Base-by-base conservation (phyloP, 2,113 vertebrate genomes). In the Tychaedon coryphoeus region DNA sequence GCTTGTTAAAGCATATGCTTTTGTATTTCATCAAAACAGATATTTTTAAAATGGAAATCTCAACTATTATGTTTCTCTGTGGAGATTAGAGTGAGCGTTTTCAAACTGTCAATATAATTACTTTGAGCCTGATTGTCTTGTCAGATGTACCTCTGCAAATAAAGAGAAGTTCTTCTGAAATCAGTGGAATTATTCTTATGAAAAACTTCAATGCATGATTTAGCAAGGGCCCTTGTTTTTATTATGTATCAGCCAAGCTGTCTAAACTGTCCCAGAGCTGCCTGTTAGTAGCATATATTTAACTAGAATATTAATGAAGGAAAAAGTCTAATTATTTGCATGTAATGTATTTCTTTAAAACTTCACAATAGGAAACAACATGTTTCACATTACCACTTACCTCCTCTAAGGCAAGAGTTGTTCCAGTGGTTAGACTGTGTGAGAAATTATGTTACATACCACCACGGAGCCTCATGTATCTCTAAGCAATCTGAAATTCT, bases 371-470 rank as follows among this genome's bases (percentile, higher is more conserved):
- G 92, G 89, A 92, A 97, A 90, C 95, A 98, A 97, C 93, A 92
- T 98, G 98, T 98, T 98, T 97, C 66, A 56, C 64, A 97, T 98
- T 98, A 98, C 95, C 54, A 70, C 80, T 92, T 95, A 97, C 97
- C 97, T 97, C 98, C 97, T 98, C 87, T 80, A 97, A 98, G 97
- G 96, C 95, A 96, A 97, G 28, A 81, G 93, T 88, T 96, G 94
- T 97, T 98, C 97, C 86, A 92, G 90, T 6, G 95, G 94, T 93
- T 93, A 85, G 80, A 92, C 89, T 94, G 95, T 97, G 97, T 97
- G 96, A 96, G 95, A 96, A 95, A 91, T 95, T 96, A 93, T 88
- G 87, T 94, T 96, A 90, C 69, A 89, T 90, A 67, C 93, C 96
- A 96, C 95, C 95, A 91, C 10, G 29, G 84, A 79, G 38, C 77